Conservation (phyloP, 2,888 invertebrate species). For the Coecobrya sp. region DNA sequence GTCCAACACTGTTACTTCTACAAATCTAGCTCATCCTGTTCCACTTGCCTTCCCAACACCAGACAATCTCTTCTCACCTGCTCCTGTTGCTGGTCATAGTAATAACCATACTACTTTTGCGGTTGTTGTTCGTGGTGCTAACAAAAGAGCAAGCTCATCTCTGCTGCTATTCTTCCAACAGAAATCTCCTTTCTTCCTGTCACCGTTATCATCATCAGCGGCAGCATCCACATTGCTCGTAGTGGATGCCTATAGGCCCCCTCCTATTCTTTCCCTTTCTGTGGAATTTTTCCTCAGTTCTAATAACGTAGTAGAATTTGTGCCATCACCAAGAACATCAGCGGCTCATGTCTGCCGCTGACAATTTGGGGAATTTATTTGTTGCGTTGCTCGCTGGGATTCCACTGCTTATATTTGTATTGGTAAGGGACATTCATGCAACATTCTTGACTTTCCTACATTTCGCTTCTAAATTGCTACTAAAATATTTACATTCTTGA, state of each 20-base stretch:
- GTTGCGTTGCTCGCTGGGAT: slow-evolving; percentile 83
- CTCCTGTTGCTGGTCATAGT: slow-evolving; percentile 79
- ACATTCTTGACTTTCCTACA: slow-evolving; percentile 29
- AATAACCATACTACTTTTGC: slow-evolving; percentile 47
- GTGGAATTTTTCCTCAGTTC: slow-evolving; percentile 61
- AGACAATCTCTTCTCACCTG: slow-evolving; percentile 71
- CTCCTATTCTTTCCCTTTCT: slow-evolving; percentile 58
- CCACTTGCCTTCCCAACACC: slow-evolving; percentile 53
- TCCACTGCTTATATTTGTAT: slow-evolving; percentile 80
- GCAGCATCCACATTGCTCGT: slow-evolving; percentile 21
- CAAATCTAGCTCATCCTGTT: slow-evolving; percentile 57
- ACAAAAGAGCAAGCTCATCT: slow-evolving; percentile 61
- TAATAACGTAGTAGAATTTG: slow-evolving; percentile 65
- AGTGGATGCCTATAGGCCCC: slow-evolving; percentile 60
- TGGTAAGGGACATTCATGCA: slow-evolving; percentile 68
- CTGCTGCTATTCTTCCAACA: slow-evolving; percentile 38
- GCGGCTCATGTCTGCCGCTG: slow-evolving; percentile 78
- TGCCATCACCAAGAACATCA: slow-evolving; percentile 57
- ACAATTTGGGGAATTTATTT: slow-evolving; percentile 82
- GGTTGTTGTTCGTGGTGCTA: slow-evolving; percentile 50
- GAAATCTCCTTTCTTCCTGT: slow-evolving; percentile 49
- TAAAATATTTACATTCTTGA: slow-evolving; percentile 52
- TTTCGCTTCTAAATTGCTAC: slow-evolving; percentile 29
- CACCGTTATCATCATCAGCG: slow-evolving; percentile 56
- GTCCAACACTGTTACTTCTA: slow-evolving; percentile 37